These are phyloP conservation scores for Meganola albula DNA, from an alignment of 2,888 invertebrate species.

Conservation along the genomic window DNA sequence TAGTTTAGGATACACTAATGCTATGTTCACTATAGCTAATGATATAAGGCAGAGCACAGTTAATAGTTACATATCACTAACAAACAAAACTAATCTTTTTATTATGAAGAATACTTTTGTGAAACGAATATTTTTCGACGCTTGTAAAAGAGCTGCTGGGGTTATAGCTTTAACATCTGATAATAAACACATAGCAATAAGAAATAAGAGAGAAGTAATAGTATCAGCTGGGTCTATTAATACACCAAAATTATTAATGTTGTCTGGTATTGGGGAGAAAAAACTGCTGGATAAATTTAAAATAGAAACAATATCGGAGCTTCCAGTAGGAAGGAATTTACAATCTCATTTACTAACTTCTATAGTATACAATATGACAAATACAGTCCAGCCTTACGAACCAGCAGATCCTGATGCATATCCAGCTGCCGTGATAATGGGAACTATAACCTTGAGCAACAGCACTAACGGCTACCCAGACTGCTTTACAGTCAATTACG, in stretches of 20 bases:
- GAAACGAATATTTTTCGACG: conserved; percentile 65
- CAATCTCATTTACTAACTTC: conserved; percentile 57
- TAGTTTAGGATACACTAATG: conserved; percentile 60
- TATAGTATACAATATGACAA: conserved; percentile 28
- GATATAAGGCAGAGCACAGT: conserved; percentile 65
- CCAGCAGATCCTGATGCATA: conserved; percentile 34
- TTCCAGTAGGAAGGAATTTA: conserved; percentile 60
- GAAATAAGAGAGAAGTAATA: conserved; percentile 60
- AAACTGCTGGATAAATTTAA: conserved; percentile 40
- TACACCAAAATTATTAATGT: conserved; percentile 62
- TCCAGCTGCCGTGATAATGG: conserved; percentile 26
- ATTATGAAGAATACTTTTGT: conserved; percentile 63
- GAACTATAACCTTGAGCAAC: conserved; percentile 76
- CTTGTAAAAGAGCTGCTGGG: conserved; percentile 53
- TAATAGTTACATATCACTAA: conserved; percentile 60
- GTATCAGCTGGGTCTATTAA: conserved; percentile 63
- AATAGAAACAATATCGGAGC: conserved; percentile 48
- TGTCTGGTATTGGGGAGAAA: conserved; percentile 67
- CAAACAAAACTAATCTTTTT: conserved; percentile 40
- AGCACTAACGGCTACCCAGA: conserved; percentile 57
- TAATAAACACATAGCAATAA: conserved; percentile 28
- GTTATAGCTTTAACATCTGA: conserved; percentile 45
- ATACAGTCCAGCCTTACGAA: conserved; percentile 37
- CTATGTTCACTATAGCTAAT: conserved; percentile 56
- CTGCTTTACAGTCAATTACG: conserved; percentile 34